Evolutionary conservation across 1,140 invertebrate genomes (phyloP).

Genomic region (Scaptomyza hsui): DNA sequence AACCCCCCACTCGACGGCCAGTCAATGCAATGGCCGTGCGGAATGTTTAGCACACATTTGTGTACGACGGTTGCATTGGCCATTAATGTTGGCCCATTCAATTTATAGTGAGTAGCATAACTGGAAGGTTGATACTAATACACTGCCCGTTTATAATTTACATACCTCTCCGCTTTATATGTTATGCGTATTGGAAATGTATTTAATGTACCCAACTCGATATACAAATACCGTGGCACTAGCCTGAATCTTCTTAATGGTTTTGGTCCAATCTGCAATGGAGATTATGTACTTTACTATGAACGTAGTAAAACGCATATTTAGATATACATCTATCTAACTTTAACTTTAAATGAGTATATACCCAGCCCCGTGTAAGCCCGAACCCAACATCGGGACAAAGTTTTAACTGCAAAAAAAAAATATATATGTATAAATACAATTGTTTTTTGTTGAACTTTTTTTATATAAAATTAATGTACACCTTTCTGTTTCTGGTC

Average conservation of each 20-base stretch:
- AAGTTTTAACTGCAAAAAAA: neutral
- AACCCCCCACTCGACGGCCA: constrained; percentile 37
- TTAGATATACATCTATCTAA: constrained; percentile 3
- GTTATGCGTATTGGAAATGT: constrained; percentile 29
- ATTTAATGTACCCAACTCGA: constrained; percentile 5
- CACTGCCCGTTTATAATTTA: constrained; percentile 37
- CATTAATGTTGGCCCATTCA: constrained; percentile 8
- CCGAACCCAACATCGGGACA: neutral
- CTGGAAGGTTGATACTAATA: constrained; percentile 2
- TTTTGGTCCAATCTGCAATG: constrained; percentile 84
- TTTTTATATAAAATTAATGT: neutral
- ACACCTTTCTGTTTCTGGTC: constrained; percentile 1
- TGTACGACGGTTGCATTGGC: constrained; percentile 66
- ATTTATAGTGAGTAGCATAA: constrained; percentile 50
- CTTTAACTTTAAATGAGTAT: too few relatives aligned
- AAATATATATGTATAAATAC: neutral
- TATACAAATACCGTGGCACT: constrained; percentile 68
- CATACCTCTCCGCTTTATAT: constrained; percentile 18
- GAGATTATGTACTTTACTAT: constrained; percentile 84
- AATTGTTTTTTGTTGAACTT: neutral
- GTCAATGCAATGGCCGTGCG: constrained; percentile 64
- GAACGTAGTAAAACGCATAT: constrained; percentile 81
- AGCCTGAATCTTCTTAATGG: constrained; percentile 84
- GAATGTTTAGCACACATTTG: constrained; percentile 62
- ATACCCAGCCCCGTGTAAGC: neutral